A percentile compares a stretch with the other conserved stretches of the same genome.
phyloP scores from a whole-genome alignment of 2,797 vertebrate genomes.

The Cynopterus sphinx region DNA sequence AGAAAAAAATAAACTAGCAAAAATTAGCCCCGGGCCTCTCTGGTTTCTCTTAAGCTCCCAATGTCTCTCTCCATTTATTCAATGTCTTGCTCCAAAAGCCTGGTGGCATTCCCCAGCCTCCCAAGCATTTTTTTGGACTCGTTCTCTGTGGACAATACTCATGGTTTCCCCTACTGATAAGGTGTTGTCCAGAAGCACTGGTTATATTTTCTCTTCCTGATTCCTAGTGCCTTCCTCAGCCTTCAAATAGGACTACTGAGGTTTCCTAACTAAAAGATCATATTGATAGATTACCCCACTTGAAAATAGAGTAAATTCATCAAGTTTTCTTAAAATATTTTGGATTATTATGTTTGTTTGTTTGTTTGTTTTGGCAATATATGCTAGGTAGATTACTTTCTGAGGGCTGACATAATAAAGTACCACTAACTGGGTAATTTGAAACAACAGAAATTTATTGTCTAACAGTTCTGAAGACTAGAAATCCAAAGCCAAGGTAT shows the following conservation, averaged over 20 bases:
- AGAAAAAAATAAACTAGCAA: conserved; percentile 61
- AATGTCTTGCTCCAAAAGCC: conserved; percentile 56
- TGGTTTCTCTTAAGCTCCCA: conserved; percentile 68
- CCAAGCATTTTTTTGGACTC: conserved; percentile 11
- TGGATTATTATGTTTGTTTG: background rate
- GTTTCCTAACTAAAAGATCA: conserved; percentile 34
- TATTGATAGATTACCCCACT: background rate
- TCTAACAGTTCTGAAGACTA: background rate
- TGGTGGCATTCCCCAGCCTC: conserved; percentile 35
- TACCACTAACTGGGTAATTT: background rate
- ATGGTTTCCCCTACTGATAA: background rate
- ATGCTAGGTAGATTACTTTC: background rate
- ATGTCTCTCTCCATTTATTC: conserved; percentile 67
- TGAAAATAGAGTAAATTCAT: conserved; percentile 19
- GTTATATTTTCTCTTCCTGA: background rate
- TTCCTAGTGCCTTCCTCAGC: background rate
- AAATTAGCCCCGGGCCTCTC: conserved; percentile 77
- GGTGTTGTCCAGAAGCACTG: background rate
- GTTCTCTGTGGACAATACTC: conserved; percentile 49
- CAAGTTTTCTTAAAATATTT: conserved; percentile 65
- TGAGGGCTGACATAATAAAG: background rate
- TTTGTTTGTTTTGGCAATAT: background rate
- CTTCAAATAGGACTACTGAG: conserved; percentile 40
- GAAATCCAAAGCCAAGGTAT: background rate
- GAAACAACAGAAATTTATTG: background rate